Percentiles rank a stretch among this genome's conserved stretches.
Conservation (phyloP, 1,140 invertebrate genomes). For the Drosophila arawakana region DNA sequence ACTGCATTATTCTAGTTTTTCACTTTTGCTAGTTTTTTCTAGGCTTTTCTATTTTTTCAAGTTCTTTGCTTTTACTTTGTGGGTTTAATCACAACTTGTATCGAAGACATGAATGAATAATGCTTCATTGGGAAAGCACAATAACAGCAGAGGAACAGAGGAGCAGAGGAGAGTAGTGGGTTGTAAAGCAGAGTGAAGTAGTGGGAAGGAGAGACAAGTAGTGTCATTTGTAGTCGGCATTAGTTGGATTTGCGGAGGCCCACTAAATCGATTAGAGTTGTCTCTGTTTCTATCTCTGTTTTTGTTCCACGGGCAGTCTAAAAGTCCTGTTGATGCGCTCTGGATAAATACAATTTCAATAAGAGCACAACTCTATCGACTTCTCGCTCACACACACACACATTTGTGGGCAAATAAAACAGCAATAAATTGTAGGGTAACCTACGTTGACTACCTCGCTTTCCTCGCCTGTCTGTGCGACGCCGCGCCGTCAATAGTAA, state of each 20-base stretch:
- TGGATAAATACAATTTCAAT: slow-evolving; percentile 42
- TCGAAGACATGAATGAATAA: slow-evolving; percentile 67
- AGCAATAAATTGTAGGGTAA: slow-evolving; percentile 24
- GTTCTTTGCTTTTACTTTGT: slow-evolving; percentile 46
- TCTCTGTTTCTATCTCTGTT: slow-evolving; percentile 16
- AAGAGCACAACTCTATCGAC: slow-evolving; percentile 20
- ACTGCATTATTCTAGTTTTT: slow-evolving; percentile 13
- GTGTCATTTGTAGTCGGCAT: slow-evolving; percentile 19
- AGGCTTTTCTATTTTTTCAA: slow-evolving; percentile 3
- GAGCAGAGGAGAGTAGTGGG: background rate
- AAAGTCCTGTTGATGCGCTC: slow-evolving; percentile 4
- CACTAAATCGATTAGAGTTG: slow-evolving; percentile 71
- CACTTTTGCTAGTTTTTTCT: slow-evolving; percentile 4
- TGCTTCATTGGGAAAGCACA: slow-evolving; percentile 49
- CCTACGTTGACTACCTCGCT: background rate
- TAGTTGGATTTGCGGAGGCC: slow-evolving; percentile 50
- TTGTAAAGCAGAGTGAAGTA: too few species aligned
- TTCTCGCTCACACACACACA: background rate
- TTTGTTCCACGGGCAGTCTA: background rate
- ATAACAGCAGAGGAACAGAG: background rate
- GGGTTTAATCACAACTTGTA: slow-evolving; percentile 73
- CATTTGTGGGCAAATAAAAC: slow-evolving; percentile 8
- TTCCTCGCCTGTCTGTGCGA: background rate
- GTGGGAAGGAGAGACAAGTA: background rate
- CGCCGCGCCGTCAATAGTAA: slow-evolving; percentile 26